Base-by-base conservation (phyloP, 2,888 invertebrate genomes). In the Habrosyne pyritoides region DNA sequence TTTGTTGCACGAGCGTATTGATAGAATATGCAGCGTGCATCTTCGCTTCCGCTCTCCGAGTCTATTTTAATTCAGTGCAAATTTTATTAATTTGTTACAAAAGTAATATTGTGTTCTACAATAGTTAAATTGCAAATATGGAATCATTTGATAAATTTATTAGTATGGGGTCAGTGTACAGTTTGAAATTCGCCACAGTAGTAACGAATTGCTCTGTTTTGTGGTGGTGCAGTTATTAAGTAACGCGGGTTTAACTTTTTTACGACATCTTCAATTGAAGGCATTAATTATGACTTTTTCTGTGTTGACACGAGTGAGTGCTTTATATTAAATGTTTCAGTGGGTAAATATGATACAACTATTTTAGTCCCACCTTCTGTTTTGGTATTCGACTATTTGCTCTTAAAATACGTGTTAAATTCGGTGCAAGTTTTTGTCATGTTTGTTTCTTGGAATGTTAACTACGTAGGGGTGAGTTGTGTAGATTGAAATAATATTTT, bases 1-100 rank as follows among this genome's bases (percentile, higher is more conserved):
- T 89, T 88, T 87, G 88, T 84, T 87, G 89, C 88, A 86, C 75
- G 83, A 81, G 75, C 79, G 83, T 80, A 82, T 88, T 84, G 84
- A 42, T 42, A 42, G 33, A 83, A 84, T 86, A 85, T 81, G 79
- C 72, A 65, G 69, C 72, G 74, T 81, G 80, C 84, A 75, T 79
- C 74, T 76, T 73, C 71, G 67, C 71, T 61, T 63, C 55, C 57
- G 66, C 69, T 68, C 65, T 64, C 59, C 56, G 60, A 61, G 66
- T 73, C 66, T 59, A 66, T 62, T 73, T 73, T 59, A 52, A 54
- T 53, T 22, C 55, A 52, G 12, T 33, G n/a, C 49, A 28, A 47
- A 36, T n/a, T 53, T 36, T 7, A 26, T 53, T 47, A 47, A 47
- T 53, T 57, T 47, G 22, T 47, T 47, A 21, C 22, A 21, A 3